These are phyloP conservation scores for Bombus haemorrhoidalis DNA, from an alignment of 1,140 invertebrate genomes.

Conservation along the genomic window DNA sequence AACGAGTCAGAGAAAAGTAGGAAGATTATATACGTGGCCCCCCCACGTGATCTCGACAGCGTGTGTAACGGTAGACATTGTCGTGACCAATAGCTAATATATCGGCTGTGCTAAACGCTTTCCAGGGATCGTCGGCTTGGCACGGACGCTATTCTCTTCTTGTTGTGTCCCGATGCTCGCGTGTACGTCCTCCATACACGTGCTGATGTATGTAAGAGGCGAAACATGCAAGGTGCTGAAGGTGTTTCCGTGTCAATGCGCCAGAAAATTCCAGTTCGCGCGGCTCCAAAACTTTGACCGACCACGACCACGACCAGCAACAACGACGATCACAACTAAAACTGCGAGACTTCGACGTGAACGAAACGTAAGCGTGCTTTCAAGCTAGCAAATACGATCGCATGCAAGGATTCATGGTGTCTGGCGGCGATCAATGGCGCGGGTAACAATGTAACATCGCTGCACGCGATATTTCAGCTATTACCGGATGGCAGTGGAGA, in stretches of 20 bases:
- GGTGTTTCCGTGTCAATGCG: constrained; percentile 54
- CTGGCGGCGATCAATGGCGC: background rate
- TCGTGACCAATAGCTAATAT: constrained; percentile 81
- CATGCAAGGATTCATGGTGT: background rate
- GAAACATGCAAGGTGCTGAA: constrained; percentile 24
- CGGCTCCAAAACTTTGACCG: constrained; percentile 27
- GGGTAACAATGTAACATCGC: constrained; percentile 14
- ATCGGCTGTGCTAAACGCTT: constrained; percentile 78
- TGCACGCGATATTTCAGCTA: constrained; percentile 13
- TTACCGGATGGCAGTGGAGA: background rate
- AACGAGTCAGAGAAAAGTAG: constrained; percentile 69
- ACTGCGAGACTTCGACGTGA: background rate
- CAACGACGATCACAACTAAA: background rate
- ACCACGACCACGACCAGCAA: background rate
- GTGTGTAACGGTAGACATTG: constrained; percentile 79
- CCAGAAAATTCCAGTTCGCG: constrained; percentile 42
- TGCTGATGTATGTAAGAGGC: background rate
- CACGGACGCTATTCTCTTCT: constrained; percentile 37
- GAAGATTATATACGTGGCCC: constrained; percentile 67
- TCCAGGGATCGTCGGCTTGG: constrained; percentile 71
- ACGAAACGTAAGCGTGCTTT: background rate
- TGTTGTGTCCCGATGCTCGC: background rate
- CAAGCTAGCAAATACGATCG: background rate
- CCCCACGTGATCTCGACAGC: constrained; percentile 67
- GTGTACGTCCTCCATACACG: constrained; percentile 39